These are phyloP conservation scores for Galbula dea DNA, from an alignment of 2,113 vertebrate species.

Conservation along the genomic window DNA sequence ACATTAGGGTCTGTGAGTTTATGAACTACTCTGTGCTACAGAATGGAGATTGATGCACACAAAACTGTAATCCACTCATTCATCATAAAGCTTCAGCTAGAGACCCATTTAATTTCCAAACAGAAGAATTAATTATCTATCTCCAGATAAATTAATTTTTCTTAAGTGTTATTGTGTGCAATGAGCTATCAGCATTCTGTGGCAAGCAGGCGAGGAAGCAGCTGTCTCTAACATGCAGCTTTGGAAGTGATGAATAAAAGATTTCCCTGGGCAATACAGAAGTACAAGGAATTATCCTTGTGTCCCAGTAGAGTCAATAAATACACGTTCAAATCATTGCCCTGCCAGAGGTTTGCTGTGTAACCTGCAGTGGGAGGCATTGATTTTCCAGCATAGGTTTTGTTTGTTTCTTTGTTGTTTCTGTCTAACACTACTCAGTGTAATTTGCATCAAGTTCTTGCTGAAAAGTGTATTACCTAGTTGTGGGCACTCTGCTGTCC, in stretches of 20 bases:
- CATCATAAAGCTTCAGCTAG: slow-evolving; percentile 4
- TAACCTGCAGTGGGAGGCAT: background rate
- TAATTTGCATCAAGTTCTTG: background rate
- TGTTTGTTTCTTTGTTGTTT: no score
- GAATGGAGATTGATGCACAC: background rate
- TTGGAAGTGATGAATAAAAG: background rate
- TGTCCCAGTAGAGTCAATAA: background rate
- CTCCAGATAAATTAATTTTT: background rate
- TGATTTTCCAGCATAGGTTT: background rate
- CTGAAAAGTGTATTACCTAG: background rate
- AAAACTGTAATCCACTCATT: background rate
- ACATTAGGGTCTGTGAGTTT: background rate
- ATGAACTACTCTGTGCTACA: background rate
- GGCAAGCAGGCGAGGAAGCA: background rate
- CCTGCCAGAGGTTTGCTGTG: background rate
- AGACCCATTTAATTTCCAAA: slow-evolving; percentile 14
- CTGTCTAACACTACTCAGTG: background rate
- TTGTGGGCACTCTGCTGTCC: background rate
- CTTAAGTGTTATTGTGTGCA: background rate
- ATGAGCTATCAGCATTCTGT: background rate
- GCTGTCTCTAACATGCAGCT: background rate
- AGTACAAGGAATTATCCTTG: background rate
- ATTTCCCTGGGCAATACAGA: background rate
- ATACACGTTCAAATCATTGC: background rate
- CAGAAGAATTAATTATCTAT: slow-evolving; percentile 9